Percentiles rank a stretch among this genome's conserved stretches.
phyloP scores from a whole-genome alignment of 2,797 vertebrate species.

The Lacerta viridis region DNA sequence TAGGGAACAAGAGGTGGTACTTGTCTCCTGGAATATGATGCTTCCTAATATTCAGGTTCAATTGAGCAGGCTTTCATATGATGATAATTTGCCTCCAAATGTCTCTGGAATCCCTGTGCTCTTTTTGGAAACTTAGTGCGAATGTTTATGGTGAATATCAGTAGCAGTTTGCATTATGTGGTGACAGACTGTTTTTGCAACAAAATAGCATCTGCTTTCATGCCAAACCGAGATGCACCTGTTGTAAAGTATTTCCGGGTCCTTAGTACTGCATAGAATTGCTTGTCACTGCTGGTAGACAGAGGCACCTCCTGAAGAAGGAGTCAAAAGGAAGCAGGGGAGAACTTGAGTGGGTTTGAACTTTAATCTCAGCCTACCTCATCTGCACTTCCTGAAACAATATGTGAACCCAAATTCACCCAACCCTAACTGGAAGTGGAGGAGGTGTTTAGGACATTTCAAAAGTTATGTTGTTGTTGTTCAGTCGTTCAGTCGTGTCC shows the following conservation, averaged over 20 bases:
- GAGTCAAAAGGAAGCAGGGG: not conserved
- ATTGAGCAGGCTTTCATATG: not conserved
- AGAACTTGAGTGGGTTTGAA: no score
- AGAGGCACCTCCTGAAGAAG: not conserved
- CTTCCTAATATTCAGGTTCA: slow-evolving; percentile 10
- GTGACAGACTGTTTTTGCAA: not conserved
- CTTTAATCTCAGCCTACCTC: no score
- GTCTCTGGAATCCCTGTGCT: not conserved
- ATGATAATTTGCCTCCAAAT: not conserved
- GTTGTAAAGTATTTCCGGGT: not conserved
- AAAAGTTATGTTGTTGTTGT: not conserved
- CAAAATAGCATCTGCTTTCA: not conserved
- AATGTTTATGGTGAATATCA: not conserved
- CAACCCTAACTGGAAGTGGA: not conserved
- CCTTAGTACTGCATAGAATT: not conserved
- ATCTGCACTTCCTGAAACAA: no score
- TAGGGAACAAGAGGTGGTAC: not conserved
- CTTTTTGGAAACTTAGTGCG: not conserved
- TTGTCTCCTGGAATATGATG: slow-evolving; percentile 4
- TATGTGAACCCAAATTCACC: no score
- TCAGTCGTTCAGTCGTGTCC: no score
- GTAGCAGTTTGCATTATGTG: not conserved
- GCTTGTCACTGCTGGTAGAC: not conserved
- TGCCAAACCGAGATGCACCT: no score
- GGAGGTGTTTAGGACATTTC: not conserved